Evolutionary conservation across 2,113 vertebrate genomes (phyloP).

Genomic region (Osmerus eperlanus): DNA sequence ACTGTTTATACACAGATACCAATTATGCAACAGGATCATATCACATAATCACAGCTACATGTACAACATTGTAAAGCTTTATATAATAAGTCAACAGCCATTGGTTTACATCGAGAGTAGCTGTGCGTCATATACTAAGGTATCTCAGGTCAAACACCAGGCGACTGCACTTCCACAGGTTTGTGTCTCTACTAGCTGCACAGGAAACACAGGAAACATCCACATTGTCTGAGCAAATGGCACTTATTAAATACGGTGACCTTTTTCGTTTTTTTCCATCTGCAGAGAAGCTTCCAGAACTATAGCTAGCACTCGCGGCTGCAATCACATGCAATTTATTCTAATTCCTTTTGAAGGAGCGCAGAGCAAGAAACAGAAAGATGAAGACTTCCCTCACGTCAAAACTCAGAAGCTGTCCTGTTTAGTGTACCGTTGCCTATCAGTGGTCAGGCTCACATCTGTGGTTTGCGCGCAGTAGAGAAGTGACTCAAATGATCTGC

Average conservation of each 20-base stretch:
- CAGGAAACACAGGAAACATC: slow-evolving; percentile 1
- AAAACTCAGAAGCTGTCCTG: neutral
- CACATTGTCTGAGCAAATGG: slow-evolving; percentile 24
- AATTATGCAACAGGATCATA: slow-evolving; percentile 16
- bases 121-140: too few species aligned
- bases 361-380: slow-evolving; percentile 11
- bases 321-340: slow-evolving; percentile 37
- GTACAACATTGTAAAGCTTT: slow-evolving; percentile 4
- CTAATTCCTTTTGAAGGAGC: slow-evolving; percentile 23
- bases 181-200: neutral
- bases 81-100: slow-evolving; percentile 20
- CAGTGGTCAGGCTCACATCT: neutral
- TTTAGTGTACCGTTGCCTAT: neutral
- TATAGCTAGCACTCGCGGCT: slow-evolving; percentile 5
- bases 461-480: neutral
- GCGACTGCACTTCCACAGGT: neutral
- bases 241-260: slow-evolving; percentile 5
- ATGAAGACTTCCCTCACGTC: slow-evolving; percentile 4
- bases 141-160: slow-evolving; percentile 4
- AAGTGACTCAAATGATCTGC: neutral
- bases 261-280: slow-evolving; percentile 3
- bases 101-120: slow-evolving; percentile 22
- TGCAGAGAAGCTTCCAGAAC: neutral
- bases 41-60: slow-evolving; percentile 12
- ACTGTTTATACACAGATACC: slow-evolving; percentile 16